Percentiles rank a stretch among this genome's conserved stretches.
These are phyloP conservation scores for Sebastes steindachneri DNA, from an alignment of 2,797 vertebrate species.

Conservation along the genomic window DNA sequence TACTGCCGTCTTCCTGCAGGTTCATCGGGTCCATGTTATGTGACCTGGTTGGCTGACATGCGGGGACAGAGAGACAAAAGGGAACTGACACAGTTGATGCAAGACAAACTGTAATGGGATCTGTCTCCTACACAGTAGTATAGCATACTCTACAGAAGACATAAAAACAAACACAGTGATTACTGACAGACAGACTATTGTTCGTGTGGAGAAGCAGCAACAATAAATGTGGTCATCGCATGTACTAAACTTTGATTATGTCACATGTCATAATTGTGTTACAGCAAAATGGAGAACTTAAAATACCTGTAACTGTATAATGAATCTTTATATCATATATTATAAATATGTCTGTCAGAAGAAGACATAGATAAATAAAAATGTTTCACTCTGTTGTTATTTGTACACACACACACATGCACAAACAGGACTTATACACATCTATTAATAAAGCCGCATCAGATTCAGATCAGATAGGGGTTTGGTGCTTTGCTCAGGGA, in stretches of 20 bases:
- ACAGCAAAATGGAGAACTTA: background rate
- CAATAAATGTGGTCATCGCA: background rate
- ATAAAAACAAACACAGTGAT: conserved; percentile 30
- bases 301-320: background rate
- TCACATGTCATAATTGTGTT: background rate
- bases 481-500: background rate
- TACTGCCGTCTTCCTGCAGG: background rate
- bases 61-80: background rate
- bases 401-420: background rate
- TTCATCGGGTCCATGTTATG: background rate
- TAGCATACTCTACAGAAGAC: conserved; percentile 14
- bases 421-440: background rate
- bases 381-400: background rate
- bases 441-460: background rate
- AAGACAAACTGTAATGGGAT: conserved; percentile 12
- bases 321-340: background rate
- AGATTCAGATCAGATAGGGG: background rate
- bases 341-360: background rate
- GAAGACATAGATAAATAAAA: background rate
- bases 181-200: background rate
- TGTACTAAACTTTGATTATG: background rate
- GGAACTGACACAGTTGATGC: background rate
- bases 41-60: background rate
- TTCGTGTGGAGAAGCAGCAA: background rate
- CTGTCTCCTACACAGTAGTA: background rate